Evolutionary conservation across 2,888 invertebrate genomes (phyloP).

Genomic region (Malachius bipustulatus): DNA sequence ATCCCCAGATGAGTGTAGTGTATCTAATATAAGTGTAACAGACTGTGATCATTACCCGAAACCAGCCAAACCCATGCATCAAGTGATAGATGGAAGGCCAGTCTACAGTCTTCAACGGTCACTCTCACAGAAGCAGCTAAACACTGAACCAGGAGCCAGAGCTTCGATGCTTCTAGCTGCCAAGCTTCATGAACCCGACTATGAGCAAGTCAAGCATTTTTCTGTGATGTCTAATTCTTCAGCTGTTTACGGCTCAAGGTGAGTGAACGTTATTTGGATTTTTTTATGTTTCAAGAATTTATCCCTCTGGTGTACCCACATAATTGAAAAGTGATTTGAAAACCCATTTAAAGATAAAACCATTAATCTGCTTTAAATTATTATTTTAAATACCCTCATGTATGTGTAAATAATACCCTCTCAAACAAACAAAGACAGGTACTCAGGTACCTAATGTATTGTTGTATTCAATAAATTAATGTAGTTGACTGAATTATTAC

Average conservation of each 20-base stretch:
- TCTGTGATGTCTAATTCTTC: constrained; percentile 38
- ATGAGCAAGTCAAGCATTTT: constrained; percentile 37
- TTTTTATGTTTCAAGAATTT: no score
- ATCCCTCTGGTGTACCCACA: no score
- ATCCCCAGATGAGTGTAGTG: constrained; percentile 44
- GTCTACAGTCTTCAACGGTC: constrained; percentile 57
- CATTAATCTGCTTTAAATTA: no score
- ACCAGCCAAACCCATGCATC: constrained; percentile 38
- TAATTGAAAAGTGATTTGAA: no score
- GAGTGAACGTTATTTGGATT: no score
- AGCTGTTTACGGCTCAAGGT: constrained; percentile 35
- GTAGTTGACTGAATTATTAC: no score
- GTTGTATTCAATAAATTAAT: no score
- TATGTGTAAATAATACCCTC: no score
- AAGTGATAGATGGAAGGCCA: constrained; percentile 36
- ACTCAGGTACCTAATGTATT: no score
- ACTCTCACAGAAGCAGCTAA: constrained; percentile 69
- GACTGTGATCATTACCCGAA: constrained; percentile 43
- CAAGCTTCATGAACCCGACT: constrained; percentile 42
- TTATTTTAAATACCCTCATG: no score
- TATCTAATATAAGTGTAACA: constrained; percentile 37
- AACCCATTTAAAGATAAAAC: no score
- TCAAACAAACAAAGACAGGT: no score
- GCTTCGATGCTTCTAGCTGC: constrained; percentile 38
- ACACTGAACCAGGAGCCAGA: constrained; percentile 60